phyloP scores from a whole-genome alignment of 2,113 vertebrate genomes.

The Eptesicus fuscus region DNA sequence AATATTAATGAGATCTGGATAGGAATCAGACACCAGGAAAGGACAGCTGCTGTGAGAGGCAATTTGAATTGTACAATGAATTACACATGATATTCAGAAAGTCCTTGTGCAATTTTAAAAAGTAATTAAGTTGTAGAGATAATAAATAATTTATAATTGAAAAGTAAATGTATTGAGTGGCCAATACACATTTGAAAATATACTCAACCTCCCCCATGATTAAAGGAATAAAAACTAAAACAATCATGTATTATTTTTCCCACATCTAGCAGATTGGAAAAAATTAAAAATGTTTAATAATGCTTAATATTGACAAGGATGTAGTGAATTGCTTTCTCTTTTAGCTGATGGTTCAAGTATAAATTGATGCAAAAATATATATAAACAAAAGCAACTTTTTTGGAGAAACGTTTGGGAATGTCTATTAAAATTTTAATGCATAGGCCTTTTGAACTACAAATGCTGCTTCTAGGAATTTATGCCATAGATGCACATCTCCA shows the following conservation, averaged over 20 bases:
- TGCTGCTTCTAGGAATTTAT: conserved; percentile 10
- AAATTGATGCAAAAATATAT: background rate
- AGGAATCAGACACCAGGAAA: conserved; percentile 68
- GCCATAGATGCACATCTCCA: background rate
- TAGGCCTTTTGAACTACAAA: conserved; percentile 20
- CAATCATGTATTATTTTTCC: conserved; percentile 12
- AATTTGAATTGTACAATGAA: conserved; percentile 54
- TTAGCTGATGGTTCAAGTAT: conserved; percentile 14
- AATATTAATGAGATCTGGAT: conserved; percentile 71
- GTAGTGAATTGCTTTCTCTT: conserved; percentile 1
- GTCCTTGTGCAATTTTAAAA: conserved; percentile 44
- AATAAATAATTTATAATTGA: conserved; percentile 57
- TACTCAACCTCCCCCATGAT: background rate
- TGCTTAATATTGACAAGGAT: background rate
- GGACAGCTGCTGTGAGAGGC: conserved; percentile 54
- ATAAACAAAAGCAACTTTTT: background rate
- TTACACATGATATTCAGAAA: conserved; percentile 59
- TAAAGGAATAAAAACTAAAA: conserved; percentile 46
- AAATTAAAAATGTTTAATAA: conserved; percentile 17
- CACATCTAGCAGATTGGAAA: background rate
- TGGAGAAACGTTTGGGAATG: background rate
- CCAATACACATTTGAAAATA: conserved; percentile 16
- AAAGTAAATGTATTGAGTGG: conserved; percentile 9
- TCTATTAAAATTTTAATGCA: background rate
- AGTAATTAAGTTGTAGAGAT: conserved; percentile 47